Evolutionary conservation across 2,113 vertebrate genomes (phyloP), one percentile per base, ranked within the genome.

Genomic region (Aspiorhynchus laticeps): DNA sequence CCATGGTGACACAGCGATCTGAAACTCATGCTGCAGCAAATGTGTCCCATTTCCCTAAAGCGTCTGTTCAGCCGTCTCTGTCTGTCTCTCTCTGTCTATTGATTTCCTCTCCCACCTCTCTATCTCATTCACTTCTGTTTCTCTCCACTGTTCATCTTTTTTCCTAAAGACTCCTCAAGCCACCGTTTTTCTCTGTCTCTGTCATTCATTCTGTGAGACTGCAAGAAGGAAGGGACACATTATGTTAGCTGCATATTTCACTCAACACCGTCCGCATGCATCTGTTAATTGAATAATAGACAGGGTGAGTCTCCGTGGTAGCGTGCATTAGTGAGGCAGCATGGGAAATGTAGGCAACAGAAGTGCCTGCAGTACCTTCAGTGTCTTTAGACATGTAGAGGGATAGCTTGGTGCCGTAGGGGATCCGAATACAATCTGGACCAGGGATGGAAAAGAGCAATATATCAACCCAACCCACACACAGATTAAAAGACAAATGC

Each of bases 381-480:
- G 94, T 91, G 84, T 95, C 95, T 94, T 95, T 96, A 93, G 95
- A 95, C 94, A 95, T 94, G 94, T 96, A 96, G 94, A 95, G 94
- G 92, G 94, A 95, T 91, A 95, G 94, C 94, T 95, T 95, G 95
- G 94, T 95, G 93, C 95, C 95, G 90, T 96, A 96, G 90, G 95
- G 95, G 91, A 96, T 96, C 95, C 95, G 94, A 93, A 96, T 96
- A 94, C 94, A 96, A 95, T 96, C 95, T 96, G 95, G 93, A 94
- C 93, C 95, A 90, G 92, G 94, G 91, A 94, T 90, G 92, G 93
- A 93, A 93, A 93, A 95, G 87, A 95, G 91, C 90, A 90, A 93
- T 93, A 95, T 87, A 93, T 90, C 92, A 87, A 88, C 83, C 71
- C 28, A 89, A 88, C 53, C 51, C 87, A 91, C 88, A 89, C 31